Percentiles rank a stretch among this genome's conserved stretches.
Evolutionary conservation across 2,797 vertebrate species (phyloP).

Genomic region (Pogoniulus pusillus): DNA sequence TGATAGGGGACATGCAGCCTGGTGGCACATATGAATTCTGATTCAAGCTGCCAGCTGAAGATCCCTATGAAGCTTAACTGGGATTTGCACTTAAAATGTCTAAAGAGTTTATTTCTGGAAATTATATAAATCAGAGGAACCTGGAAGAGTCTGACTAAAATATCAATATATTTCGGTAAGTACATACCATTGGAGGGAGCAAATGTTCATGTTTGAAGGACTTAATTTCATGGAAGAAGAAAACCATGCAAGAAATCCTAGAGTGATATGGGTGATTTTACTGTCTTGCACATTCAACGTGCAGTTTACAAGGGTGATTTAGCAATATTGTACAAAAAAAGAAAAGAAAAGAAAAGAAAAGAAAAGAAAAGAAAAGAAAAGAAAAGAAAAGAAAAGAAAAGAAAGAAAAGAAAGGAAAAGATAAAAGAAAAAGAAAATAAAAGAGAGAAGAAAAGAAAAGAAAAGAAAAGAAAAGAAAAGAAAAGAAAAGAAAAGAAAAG

Average conservation of each 20-base stretch:
- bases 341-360: too few species aligned
- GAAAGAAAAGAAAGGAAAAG: too few species aligned
- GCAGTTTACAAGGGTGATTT: background rate
- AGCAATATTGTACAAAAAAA: background rate
- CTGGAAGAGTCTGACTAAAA: background rate
- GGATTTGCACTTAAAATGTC: slow-evolving; percentile 7
- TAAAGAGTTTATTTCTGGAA: slow-evolving; percentile 41
- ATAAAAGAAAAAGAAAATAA: background rate
- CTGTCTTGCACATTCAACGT: background rate
- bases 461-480: background rate
- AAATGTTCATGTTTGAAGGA: background rate
- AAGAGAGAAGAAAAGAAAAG: background rate
- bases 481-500: background rate
- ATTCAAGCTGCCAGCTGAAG: slow-evolving; percentile 21
- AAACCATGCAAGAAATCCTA: background rate
- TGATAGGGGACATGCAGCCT: background rate
- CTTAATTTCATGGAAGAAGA: background rate
- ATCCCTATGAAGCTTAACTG: slow-evolving; percentile 15
- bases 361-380: too few species aligned
- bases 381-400: too few species aligned
- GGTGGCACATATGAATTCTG: background rate
- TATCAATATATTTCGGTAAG: background rate
- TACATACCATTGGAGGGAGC: background rate
- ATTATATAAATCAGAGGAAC: background rate
- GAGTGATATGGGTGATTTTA: background rate